Base-by-base conservation (phyloP, 2,888 invertebrate genomes). In the Hanleya hanleyi region DNA sequence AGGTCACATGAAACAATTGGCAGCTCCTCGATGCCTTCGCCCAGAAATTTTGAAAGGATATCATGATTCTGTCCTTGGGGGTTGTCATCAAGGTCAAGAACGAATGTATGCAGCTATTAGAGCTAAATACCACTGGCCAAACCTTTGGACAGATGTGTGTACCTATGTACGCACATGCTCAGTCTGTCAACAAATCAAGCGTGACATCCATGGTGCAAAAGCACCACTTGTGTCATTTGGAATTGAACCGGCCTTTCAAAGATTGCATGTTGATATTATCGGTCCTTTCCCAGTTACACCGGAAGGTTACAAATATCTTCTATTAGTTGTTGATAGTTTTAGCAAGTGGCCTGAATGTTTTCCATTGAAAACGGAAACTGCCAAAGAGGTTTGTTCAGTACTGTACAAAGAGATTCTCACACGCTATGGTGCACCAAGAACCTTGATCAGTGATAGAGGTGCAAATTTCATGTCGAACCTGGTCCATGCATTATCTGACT, bases 321-420 rank as follows among this genome's bases (percentile, higher is more conserved):
- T 77, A 12, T 70, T 78, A n/a, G 67, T 80, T n/a, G 77, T 75
- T 33, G 80, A 77, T 41, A 70, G 67, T n/a, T 80, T 77, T 51
- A 64, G 76, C 7, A 67, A 71, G 67, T 81, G 77, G 79, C 36
- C 61, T 38, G 81, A 81, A 33, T 76, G 73, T 3, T 77, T 75
- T 73, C 77, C 81, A 7, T 29, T 80, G 37, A 33, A 38, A 15
- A 77, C 74, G 6, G 75, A 75, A 51, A 71, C 70, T 12, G 79
- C 81, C 49, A 70, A 47, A 18, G 79, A 81, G 70, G 74, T 73
- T 26, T 78, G 76, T 9, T 38, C 51, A n/a, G 51, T 73, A 37
- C 50, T 78, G 38, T 81, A 78, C 35, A 77, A 57, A 47, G 77
- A 77, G 33, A 67, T 79, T 4, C 68, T 79, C 29, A 67, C 73